Evolutionary conservation across 2,113 vertebrate genomes (phyloP).

Genomic region (Tonatia bakeri): DNA sequence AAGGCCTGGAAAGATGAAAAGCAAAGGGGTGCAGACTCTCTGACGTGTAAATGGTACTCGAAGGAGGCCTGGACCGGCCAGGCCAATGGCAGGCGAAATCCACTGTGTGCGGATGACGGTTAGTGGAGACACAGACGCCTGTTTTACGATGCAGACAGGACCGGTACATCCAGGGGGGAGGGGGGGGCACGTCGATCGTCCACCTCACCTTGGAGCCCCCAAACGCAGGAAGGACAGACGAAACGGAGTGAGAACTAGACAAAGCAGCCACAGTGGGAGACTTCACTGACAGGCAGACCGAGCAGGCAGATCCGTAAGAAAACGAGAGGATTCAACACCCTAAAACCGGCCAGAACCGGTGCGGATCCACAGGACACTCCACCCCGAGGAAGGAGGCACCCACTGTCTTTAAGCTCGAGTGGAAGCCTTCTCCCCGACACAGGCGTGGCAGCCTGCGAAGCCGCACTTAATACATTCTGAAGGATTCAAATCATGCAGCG

Average conservation of each 20-base stretch:
- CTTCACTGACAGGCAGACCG: rapidly evolving
- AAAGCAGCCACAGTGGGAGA: rapidly evolving
- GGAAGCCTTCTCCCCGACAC: rapidly evolving
- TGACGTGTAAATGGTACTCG: rapidly evolving
- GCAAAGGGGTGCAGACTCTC: rapidly evolving
- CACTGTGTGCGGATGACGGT: rapidly evolving
- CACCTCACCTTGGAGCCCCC: rapidly evolving
- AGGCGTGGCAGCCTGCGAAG: rapidly evolving
- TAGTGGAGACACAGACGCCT: background rate
- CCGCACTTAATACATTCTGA: background rate
- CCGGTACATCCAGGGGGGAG: too few species aligned
- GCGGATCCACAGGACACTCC: rapidly evolving
- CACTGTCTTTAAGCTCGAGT: rapidly evolving
- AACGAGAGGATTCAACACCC: rapidly evolving
- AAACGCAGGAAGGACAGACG: background rate
- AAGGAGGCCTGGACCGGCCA: rapidly evolving
- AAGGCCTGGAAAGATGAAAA: too few species aligned
- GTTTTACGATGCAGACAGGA: too few species aligned
- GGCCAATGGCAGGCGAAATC: rapidly evolving
- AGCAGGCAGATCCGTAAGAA: rapidly evolving
- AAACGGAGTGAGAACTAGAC: rapidly evolving
- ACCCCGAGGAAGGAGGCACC: rapidly evolving
- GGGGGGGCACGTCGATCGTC: too few species aligned
- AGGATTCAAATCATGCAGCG: background rate
- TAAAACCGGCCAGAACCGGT: rapidly evolving